Evolutionary conservation across 1,140 invertebrate genomes (phyloP), one percentile per base, ranked within the genome.

Genomic region (Zophobas atratus): DNA sequence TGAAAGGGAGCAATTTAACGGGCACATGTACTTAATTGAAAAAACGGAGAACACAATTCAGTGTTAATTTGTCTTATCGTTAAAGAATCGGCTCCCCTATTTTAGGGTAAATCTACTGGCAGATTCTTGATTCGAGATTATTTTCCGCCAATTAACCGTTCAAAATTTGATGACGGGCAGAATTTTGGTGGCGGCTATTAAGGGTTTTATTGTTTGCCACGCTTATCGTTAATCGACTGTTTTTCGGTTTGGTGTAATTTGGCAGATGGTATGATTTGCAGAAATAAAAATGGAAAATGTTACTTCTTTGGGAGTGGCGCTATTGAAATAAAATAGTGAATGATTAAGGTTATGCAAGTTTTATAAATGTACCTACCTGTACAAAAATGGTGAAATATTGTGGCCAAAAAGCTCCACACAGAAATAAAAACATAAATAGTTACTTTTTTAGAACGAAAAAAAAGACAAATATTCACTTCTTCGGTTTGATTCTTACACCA

Each of bases 231-330:
- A 72, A 55, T 53, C 36, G 49, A 55, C 5, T 53, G 55, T 73
- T 73, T 73, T 73, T 55, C 71, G 56, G 71, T 53, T 51, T 72
- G 70, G 20, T 49, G 51, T 53, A 72, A 72, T 73, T 73, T 73
- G 71, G 71, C 71, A 73, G 71, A 73, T 73, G 71, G 38, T 73
- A 53, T 73, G 71, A 73, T 39, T 43, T 67, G 60, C 60, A 67
- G 60, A 67, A 67, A 67, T 8, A 20, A 53, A 3, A 46, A 38
- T 67, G 39, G 60, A 67, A 67, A 67, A 67, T 67, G 41, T 67
- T 20, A n/a, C 60, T 20, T 20, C 20, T 20, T 20, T 20, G 20
- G 20, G 20, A 20, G 20, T 20, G 20, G 20, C 20, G 20, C 20
- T 20, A 20, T 20, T 20, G 20, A 20, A 20, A 20, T 20, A 20